These are phyloP conservation scores for Ailurus styani DNA, from an alignment of 2,113 vertebrate genomes.

Conservation along the genomic window DNA sequence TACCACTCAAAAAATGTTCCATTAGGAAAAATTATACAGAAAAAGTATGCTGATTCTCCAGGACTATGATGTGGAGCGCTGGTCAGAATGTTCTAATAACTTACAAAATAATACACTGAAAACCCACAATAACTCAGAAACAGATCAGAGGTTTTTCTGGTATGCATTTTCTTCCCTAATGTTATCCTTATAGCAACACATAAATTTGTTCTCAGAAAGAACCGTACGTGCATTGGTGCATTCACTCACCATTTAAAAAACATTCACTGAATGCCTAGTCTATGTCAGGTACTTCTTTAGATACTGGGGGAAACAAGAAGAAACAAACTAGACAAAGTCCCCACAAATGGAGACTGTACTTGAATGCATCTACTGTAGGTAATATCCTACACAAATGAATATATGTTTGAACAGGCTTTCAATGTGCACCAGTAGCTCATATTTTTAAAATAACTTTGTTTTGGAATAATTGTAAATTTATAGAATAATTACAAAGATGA, in stretches of 20 bases:
- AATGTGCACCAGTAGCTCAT: neutral
- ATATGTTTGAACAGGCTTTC: neutral
- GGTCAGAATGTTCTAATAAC: neutral
- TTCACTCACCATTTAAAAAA: constrained; percentile 1
- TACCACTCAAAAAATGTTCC: neutral
- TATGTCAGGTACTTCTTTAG: neutral
- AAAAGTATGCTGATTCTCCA: neutral
- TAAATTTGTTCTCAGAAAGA: neutral
- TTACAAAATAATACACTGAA: neutral
- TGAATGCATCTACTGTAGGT: neutral
- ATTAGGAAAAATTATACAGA: constrained; percentile 16
- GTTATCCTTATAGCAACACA: neutral
- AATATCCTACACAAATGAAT: neutral
- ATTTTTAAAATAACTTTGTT: constrained; percentile 26
- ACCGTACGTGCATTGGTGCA: neutral
- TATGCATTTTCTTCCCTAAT: neutral
- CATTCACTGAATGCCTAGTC: neutral
- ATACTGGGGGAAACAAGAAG: neutral
- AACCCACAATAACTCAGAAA: neutral
- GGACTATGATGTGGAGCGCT: neutral
- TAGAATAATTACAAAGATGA: neutral
- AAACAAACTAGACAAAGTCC: neutral
- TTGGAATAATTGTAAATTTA: constrained; percentile 23
- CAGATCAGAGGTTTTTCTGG: neutral
- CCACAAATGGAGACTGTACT: neutral